These are phyloP conservation scores for Nomada fabriciana DNA, from an alignment of 2,888 invertebrate genomes.

Conservation along the genomic window DNA sequence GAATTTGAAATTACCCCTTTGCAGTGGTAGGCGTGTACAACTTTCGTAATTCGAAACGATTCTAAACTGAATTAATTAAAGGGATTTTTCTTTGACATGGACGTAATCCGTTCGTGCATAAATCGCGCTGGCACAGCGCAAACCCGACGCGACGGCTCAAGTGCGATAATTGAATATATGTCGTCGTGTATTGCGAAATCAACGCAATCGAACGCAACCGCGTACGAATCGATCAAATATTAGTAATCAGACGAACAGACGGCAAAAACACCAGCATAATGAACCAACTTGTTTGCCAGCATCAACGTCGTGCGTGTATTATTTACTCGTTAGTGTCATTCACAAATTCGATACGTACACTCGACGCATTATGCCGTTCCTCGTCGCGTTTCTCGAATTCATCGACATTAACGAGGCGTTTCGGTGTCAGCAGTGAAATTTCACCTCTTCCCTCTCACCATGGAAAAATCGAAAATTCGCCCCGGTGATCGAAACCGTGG, in stretches of 20 bases:
- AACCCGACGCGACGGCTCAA: neutral
- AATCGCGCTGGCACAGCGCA: neutral
- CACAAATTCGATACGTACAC: constrained; percentile 54
- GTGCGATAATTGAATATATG: constrained; percentile 21
- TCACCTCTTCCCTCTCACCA: constrained; percentile 2
- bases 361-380: constrained; percentile 40
- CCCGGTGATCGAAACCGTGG: constrained; percentile 31
- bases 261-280: constrained; percentile 63
- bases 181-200: constrained; percentile 3
- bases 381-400: constrained; percentile 48
- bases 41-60: neutral
- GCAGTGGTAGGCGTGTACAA: no score
- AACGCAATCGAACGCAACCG: constrained; percentile 8
- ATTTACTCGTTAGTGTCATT: constrained; percentile 72
- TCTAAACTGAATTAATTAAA: neutral
- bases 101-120: no score
- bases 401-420: constrained; percentile 67
- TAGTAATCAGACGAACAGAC: constrained; percentile 61
- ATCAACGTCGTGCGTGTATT: constrained; percentile 65
- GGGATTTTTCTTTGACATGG: neutral
- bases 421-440: constrained; percentile 60
- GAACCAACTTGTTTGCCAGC: constrained; percentile 69
- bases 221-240: constrained; percentile 62
- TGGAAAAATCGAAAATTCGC: constrained; percentile 54
- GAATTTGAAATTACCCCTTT: no score